phyloP scores from a whole-genome alignment of 35 echinoderm and acorn worm genomes.

The Eucidaris tribuloides region DNA sequence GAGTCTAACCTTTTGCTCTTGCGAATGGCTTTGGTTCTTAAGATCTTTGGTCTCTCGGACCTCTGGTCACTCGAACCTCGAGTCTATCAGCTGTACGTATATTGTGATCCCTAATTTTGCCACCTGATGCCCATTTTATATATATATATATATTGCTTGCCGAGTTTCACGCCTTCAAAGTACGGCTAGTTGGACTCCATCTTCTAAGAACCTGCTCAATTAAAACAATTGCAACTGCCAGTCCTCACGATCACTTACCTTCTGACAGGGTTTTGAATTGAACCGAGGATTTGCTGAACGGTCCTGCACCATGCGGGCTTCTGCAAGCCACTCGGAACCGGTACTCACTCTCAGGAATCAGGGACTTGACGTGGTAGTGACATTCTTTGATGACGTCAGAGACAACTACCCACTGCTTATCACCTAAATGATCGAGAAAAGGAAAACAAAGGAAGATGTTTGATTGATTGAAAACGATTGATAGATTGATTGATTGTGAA shows the following conservation, averaged over 20 bases:
- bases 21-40: no score
- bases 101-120: no score
- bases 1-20: no score
- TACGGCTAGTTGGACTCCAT: no score
- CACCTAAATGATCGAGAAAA: slow-evolving; percentile 40
- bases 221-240: neutral
- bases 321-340: slow-evolving; percentile 74
- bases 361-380: slow-evolving; percentile 54
- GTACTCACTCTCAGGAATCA: slow-evolving; percentile 76
- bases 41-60: no score
- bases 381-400: slow-evolving; percentile 50
- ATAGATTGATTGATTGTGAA: no score
- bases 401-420: slow-evolving; percentile 64
- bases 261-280: slow-evolving; percentile 69
- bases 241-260: slow-evolving; percentile 46
- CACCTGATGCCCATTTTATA: no score
- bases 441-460: neutral
- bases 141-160: no score
- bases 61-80: no score
- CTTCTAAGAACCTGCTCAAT: neutral
- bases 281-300: slow-evolving; percentile 74
- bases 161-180: no score
- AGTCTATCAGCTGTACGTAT: no score
- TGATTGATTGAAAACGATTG: no score
- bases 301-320: slow-evolving; percentile 65